Conservation (phyloP, 2,888 invertebrate genomes). For the Conchocele bisecta region DNA sequence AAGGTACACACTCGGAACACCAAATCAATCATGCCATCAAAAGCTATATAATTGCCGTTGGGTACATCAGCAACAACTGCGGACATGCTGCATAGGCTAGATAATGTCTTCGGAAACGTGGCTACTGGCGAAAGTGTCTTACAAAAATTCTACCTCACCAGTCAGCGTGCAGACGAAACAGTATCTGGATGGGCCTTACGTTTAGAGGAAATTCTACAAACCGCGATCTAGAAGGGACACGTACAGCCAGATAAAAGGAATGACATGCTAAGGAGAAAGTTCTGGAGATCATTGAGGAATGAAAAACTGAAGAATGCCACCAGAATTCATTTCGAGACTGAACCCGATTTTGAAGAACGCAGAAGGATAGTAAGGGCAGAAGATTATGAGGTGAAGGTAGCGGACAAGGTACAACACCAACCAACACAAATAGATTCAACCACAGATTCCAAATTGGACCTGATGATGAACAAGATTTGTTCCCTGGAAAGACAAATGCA, state of each 20-base stretch:
- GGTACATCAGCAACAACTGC: too few relatives aligned
- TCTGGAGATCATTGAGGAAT: not conserved
- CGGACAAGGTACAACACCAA: not conserved
- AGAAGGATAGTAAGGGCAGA: not conserved
- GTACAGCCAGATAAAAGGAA: not conserved
- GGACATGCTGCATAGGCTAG: not conserved
- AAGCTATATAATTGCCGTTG: too few relatives aligned
- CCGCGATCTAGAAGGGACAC: not conserved
- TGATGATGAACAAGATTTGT: not conserved
- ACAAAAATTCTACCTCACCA: not conserved
- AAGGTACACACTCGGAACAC: too few relatives aligned
- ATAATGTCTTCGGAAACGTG: not conserved
- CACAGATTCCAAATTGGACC: not conserved
- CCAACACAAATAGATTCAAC: not conserved
- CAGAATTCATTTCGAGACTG: not conserved
- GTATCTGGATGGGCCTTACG: not conserved
- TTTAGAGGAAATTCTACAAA: not conserved
- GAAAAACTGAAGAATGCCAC: not conserved
- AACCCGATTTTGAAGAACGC: not conserved
- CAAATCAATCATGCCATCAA: too few relatives aligned
- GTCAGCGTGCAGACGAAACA: not conserved
- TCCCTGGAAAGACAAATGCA: not conserved
- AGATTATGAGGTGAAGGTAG: not conserved
- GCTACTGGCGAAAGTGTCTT: not conserved
- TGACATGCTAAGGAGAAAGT: not conserved